phyloP scores from a whole-genome alignment of 2,113 vertebrate species.

The Smithornis capensis region DNA sequence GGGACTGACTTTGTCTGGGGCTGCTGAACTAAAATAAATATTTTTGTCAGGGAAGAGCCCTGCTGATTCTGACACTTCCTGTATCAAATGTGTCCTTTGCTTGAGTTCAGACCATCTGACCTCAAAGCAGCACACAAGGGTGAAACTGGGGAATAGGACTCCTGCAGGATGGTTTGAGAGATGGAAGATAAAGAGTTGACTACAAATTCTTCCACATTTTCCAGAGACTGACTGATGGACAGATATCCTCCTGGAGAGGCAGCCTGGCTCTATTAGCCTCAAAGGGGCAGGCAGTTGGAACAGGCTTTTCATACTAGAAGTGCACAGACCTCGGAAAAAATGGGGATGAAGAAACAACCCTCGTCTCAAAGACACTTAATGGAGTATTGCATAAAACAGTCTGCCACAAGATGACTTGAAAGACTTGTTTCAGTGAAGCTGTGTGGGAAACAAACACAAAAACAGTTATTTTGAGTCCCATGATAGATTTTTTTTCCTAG shows the following conservation, averaged over 20 bases:
- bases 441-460: background rate
- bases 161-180: background rate
- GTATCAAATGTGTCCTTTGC: background rate
- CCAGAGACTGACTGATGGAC: background rate
- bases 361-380: background rate
- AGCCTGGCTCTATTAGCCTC: background rate
- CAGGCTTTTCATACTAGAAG: background rate
- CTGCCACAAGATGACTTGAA: background rate
- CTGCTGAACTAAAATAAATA: background rate
- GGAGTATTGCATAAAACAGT: conserved; percentile 17
- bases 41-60: background rate
- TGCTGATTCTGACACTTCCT: background rate
- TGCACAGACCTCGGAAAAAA: background rate
- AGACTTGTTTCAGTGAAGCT: conserved; percentile 12
- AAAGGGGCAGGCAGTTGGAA: background rate
- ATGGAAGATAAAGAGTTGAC: background rate
- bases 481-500: background rate
- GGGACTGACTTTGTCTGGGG: background rate
- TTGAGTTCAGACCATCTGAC: background rate
- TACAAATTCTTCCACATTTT: background rate
- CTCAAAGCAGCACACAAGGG: background rate
- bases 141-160: background rate
- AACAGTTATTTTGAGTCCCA: background rate
- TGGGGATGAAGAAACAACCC: background rate
- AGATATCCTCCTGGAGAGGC: background rate